Percentiles rank a stretch among this genome's conserved stretches.
Conservation (phyloP, 2,797 vertebrate species). For the Pangasius macronema region DNA sequence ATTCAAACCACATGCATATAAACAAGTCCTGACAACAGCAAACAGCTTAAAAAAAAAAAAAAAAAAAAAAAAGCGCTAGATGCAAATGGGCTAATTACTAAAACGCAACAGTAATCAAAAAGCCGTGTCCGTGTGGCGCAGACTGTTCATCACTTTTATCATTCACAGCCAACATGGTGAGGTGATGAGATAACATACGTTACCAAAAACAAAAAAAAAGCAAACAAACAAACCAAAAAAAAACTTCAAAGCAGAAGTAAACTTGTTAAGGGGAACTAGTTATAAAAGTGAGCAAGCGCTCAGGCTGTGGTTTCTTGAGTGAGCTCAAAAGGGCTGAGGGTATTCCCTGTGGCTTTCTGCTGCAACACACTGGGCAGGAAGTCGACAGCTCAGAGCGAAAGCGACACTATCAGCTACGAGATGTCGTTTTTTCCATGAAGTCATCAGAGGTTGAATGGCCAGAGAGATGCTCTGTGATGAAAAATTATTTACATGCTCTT, state of each 20-base stretch:
- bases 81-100: slow-evolving; percentile 31
- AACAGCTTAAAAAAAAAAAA: not conserved
- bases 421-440: slow-evolving; percentile 81
- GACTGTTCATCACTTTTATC: not conserved
- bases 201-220: not conserved
- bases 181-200: no score
- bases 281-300: not conserved
- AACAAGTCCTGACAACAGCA: slow-evolving; percentile 56
- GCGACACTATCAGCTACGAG: slow-evolving; percentile 76
- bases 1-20: slow-evolving; percentile 54
- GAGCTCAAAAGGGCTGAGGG: slow-evolving; percentile 57
- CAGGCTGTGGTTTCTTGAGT: slow-evolving; percentile 2
- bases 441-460: slow-evolving; percentile 67
- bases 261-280: not conserved
- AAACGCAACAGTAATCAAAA: slow-evolving; percentile 20
- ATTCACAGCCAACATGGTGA: not conserved
- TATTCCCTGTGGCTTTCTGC: slow-evolving; percentile 68
- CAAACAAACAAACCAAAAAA: not conserved
- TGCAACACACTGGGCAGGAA: slow-evolving; percentile 71
- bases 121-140: not conserved
- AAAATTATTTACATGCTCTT: not conserved
- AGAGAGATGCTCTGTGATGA: not conserved
- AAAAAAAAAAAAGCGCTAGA: not conserved
- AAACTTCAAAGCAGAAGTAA: not conserved
- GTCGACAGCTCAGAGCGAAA: slow-evolving; percentile 74